Evolutionary conservation across 2,888 invertebrate genomes (phyloP).

Genomic region (Tachina grossa): DNA sequence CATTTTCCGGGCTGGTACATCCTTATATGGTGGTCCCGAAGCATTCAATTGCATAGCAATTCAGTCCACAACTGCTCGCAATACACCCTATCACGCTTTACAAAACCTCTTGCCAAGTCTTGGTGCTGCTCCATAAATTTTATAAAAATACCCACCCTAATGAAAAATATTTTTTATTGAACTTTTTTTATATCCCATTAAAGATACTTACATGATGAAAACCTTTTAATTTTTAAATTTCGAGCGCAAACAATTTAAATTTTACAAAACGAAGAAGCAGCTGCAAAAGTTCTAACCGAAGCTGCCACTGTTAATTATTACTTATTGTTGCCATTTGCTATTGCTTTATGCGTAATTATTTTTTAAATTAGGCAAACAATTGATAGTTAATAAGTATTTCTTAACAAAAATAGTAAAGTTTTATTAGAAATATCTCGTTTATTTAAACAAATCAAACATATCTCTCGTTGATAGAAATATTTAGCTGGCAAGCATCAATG

Average conservation of each 20-base stretch:
- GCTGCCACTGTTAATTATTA: too few species aligned
- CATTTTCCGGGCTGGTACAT: neutral
- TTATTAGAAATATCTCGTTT: neutral
- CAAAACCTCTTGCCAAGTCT: neutral
- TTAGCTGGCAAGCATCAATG: neutral
- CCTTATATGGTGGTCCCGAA: neutral
- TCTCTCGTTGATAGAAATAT: neutral
- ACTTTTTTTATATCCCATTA: too few species aligned
- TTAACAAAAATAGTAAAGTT: neutral
- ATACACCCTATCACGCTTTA: conserved; percentile 5
- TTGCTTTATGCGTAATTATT: too few species aligned
- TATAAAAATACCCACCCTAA: neutral
- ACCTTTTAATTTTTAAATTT: neutral
- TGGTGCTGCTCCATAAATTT: conserved; percentile 7
- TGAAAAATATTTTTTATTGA: neutral
- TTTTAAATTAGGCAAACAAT: too few species aligned
- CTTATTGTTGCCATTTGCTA: too few species aligned
- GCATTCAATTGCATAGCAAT: neutral
- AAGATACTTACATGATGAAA: too few species aligned
- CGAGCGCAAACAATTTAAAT: neutral
- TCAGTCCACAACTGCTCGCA: neutral
- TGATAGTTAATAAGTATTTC: neutral
- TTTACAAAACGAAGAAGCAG: neutral
- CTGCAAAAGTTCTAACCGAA: too few species aligned
- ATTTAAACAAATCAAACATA: neutral